These are phyloP conservation scores for Sarcophilus harrisii DNA, from an alignment of 2,797 vertebrate genomes.

Conservation along the genomic window DNA sequence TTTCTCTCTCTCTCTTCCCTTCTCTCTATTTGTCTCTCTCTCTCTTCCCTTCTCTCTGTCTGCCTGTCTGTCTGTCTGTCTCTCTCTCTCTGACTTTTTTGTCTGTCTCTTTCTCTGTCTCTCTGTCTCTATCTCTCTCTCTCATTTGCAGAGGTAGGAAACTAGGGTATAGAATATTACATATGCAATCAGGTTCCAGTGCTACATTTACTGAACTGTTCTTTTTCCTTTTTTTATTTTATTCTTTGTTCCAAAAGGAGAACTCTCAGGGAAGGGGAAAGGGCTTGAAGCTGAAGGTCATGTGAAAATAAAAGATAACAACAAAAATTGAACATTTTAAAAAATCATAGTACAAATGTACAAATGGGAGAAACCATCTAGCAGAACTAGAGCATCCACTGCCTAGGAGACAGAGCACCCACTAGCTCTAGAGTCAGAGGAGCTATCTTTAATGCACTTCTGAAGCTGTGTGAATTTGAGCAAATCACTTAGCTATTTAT, in stretches of 20 bases:
- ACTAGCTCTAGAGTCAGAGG: neutral
- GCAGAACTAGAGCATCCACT: neutral
- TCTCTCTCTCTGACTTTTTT: no score
- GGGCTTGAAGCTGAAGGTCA: neutral
- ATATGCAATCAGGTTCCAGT: neutral
- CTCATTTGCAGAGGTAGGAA: neutral
- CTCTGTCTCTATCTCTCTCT: neutral
- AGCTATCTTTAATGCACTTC: neutral
- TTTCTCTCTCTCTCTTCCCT: no score
- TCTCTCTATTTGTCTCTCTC: neutral
- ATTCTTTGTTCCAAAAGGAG: neutral
- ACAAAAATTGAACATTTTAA: neutral
- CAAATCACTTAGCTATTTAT: neutral
- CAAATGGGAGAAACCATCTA: neutral
- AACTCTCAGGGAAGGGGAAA: neutral
- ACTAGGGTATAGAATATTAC: neutral
- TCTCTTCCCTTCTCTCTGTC: neutral
- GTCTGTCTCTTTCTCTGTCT: no score
- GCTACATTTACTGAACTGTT: neutral
- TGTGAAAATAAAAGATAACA: neutral
- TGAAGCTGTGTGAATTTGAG: neutral
- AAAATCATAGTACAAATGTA: neutral
- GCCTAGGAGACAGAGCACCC: neutral
- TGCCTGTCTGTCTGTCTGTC: no score
- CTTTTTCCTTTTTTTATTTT: neutral